These are phyloP conservation scores for Xenentodon cancila DNA, from an alignment of 2,797 vertebrate species.

Conservation along the genomic window DNA sequence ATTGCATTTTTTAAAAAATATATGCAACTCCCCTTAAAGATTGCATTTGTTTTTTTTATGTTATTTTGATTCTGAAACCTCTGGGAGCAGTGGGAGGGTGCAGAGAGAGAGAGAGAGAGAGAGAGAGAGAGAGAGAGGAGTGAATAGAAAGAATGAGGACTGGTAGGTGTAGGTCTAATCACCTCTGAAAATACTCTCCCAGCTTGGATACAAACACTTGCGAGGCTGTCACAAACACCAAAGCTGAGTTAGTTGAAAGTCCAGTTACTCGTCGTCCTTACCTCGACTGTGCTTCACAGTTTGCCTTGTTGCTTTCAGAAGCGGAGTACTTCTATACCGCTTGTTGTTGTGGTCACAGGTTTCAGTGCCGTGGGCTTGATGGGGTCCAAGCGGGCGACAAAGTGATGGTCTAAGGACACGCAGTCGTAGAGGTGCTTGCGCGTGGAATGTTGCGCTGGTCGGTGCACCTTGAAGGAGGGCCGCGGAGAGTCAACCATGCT, in stretches of 20 bases:
- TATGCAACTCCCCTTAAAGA: background rate
- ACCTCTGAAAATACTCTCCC: conserved; percentile 75
- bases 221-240: conserved; percentile 56
- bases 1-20: background rate
- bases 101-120: conserved; percentile 19
- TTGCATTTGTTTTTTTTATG: conserved; percentile 9
- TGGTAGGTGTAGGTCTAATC: conserved; percentile 67
- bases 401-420: conserved; percentile 77
- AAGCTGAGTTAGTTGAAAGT: conserved; percentile 31
- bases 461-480: conserved; percentile 98
- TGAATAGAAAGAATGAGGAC: conserved; percentile 51
- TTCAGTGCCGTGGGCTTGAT: conserved; percentile 51
- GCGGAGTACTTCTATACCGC: conserved; percentile 7
- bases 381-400: conserved; percentile 40
- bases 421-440: conserved; percentile 66
- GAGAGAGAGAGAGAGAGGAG: conserved; percentile 20
- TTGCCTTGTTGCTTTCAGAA: conserved; percentile 11
- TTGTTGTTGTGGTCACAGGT: conserved; percentile 46
- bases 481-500: conserved; percentile 98
- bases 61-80: conserved; percentile 31
- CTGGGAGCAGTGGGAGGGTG: conserved; percentile 33
- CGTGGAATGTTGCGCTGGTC: conserved; percentile 96
- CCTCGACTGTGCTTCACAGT: conserved; percentile 20
- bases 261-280: conserved; percentile 44
- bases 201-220: conserved; percentile 55